Evolutionary conservation across 1,140 invertebrate species (phyloP), one percentile per base, ranked within the genome.

Genomic region (Ceratoteleas bidentatus): DNA sequence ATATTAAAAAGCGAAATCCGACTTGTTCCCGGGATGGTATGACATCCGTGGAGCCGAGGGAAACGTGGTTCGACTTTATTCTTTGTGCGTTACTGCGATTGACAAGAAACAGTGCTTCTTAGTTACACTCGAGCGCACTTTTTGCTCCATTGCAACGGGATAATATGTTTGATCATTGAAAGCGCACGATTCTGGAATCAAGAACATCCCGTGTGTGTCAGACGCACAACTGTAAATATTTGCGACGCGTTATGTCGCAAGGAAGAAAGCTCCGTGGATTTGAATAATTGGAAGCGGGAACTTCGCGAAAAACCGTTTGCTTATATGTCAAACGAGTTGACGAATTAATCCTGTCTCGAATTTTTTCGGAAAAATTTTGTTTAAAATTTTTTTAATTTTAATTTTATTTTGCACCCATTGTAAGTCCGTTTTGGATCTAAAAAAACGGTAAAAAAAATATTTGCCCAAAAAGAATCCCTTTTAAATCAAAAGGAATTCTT

Each of bases 91-190:
- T 10, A 52, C 68, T 79, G 76, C 76, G 56, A 72, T 72, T 72
- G 76, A 79, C 76, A 79, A 60, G 62, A 73, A 79, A 79, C 76
- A 79, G 72, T 79, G 45, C 61, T 60, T 79, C 68, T 72, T 78
- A 72, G 53, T 72, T 72, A 60, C 66, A 72, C 52, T 65, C 54
- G 66, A 57, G 36, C 38, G 38, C 34, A 60, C 54, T 72, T 70
- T 72, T 65, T 66, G 38, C 75, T 66, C 49, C 58, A 24, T 24
- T 50, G 49, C 49, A 24, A 53, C 45, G 32, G 52, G 50, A 70
- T 78, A 58, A 70, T 65, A 65, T 50, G 36, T 70, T 62, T 64
- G 14, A 49, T 50, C 60, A 43, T 45, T 70, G 73, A 62, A 76
- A 60, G 13, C 62, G 24, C 61, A 66, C 60, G 60, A 53, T 74